These are phyloP conservation scores for Lasioglossum malachurum DNA, from an alignment of 2,888 invertebrate species.

Conservation along the genomic window DNA sequence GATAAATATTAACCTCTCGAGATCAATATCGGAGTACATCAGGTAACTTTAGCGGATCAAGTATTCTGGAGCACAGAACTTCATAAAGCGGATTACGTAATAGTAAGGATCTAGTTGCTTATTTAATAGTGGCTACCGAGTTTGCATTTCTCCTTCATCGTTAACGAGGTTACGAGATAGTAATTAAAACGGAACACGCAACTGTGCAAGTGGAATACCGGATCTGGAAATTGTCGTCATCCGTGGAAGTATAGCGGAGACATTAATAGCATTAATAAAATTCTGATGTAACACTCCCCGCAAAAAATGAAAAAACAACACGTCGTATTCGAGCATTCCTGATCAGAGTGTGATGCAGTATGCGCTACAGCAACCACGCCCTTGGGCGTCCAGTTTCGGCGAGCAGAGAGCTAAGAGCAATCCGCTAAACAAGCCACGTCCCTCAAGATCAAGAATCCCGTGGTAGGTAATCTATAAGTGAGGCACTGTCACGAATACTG, in stretches of 20 bases:
- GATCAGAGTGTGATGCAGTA: background rate
- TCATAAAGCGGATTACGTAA: background rate
- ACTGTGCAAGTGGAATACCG: background rate
- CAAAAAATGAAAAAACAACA: too few species aligned
- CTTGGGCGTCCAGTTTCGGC: background rate
- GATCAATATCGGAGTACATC: background rate
- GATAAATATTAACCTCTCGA: background rate
- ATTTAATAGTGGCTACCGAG: background rate
- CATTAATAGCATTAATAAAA: background rate
- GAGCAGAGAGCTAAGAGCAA: background rate
- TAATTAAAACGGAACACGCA: background rate
- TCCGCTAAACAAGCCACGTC: background rate
- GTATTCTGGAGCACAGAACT: background rate
- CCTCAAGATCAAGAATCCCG: background rate
- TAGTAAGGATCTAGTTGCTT: background rate
- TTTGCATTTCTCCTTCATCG: background rate
- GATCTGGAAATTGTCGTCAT: background rate
- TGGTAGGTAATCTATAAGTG: background rate
- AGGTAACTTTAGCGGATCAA: background rate
- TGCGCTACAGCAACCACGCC: background rate
- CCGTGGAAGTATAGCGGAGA: background rate
- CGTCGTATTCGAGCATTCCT: background rate
- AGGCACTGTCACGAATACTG: constrained; percentile 10
- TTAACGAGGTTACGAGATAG: background rate
- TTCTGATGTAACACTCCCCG: background rate